Evolutionary conservation across 2,113 vertebrate genomes (phyloP).

Genomic region (Ancistrus triradiatus): DNA sequence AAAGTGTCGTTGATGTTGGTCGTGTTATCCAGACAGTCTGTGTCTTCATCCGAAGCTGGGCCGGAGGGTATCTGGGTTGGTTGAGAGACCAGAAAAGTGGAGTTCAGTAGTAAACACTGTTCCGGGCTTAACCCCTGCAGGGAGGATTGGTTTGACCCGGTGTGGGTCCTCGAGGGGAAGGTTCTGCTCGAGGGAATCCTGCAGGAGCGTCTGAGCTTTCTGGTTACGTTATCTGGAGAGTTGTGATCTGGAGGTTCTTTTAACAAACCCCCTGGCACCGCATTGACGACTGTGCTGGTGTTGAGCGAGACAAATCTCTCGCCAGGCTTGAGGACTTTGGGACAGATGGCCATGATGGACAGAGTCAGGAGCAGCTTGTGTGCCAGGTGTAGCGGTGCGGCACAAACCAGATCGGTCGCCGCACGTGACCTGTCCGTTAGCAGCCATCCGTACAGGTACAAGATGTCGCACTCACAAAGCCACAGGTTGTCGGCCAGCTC

Average conservation of each 20-base stretch:
- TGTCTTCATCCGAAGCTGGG: conserved; percentile 25
- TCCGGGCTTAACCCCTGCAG: conserved; percentile 62
- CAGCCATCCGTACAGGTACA: conserved; percentile 70
- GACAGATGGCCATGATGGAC: conserved; percentile 64
- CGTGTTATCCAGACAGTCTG: conserved; percentile 47
- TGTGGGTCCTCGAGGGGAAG: background rate
- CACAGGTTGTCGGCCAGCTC: conserved; percentile 67
- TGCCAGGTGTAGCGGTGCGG: conserved; percentile 61
- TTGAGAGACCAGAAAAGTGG: conserved; percentile 35
- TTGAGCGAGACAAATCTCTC: conserved; percentile 28
- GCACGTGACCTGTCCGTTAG: conserved; percentile 56
- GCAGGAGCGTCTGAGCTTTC: background rate
- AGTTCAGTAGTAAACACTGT: conserved; percentile 60
- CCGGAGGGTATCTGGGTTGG: conserved; percentile 37
- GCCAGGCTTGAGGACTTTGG: conserved; percentile 52
- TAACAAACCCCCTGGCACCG: background rate
- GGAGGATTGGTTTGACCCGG: conserved; percentile 45
- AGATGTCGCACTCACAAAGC: conserved; percentile 69
- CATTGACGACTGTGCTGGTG: background rate
- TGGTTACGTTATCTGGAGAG: background rate
- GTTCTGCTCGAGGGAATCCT: conserved; percentile 5
- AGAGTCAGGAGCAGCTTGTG: conserved; percentile 63
- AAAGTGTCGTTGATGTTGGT: conserved; percentile 32
- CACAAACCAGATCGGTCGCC: conserved; percentile 64
- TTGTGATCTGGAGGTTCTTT: too few relatives aligned